phyloP scores from a whole-genome alignment of 1,140 invertebrate species.

The Lucilia sericata region DNA sequence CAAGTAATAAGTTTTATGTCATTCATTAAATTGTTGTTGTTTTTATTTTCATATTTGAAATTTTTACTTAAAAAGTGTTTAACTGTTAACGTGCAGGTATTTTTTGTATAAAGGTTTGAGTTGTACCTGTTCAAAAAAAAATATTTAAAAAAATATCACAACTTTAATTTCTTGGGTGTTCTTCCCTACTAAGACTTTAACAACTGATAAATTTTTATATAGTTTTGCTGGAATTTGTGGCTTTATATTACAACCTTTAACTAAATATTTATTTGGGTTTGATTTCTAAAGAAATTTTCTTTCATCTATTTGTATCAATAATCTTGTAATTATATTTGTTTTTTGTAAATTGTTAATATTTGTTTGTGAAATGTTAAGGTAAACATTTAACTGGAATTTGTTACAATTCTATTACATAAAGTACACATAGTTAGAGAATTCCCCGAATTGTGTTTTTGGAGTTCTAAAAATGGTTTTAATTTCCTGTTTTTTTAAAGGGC shows the following conservation, averaged over 20 bases:
- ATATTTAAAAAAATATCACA: no score
- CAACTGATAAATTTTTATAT: not conserved
- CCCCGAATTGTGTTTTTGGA: not conserved
- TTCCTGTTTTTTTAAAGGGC: not conserved
- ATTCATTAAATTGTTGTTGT: no score
- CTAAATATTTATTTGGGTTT: constrained; percentile 7
- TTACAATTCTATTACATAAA: not conserved
- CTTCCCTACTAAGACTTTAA: no score
- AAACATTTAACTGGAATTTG: constrained; percentile 39
- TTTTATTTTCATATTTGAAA: no score
- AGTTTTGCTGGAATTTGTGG: not conserved
- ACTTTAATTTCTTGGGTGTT: no score
- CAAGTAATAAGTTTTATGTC: no score
- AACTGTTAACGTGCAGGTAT: no score
- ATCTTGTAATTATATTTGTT: not conserved
- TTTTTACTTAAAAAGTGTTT: no score
- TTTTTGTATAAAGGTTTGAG: no score
- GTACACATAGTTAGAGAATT: not conserved
- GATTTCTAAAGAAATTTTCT: not conserved
- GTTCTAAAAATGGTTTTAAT: not conserved
- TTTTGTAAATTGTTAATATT: not conserved
- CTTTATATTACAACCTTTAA: constrained; percentile 1
- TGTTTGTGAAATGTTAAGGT: constrained; percentile 21
- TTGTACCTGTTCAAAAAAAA: no score
- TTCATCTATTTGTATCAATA: no score